Evolutionary conservation across 2,113 vertebrate species (phyloP).

Genomic region (Podarcis raffonei): DNA sequence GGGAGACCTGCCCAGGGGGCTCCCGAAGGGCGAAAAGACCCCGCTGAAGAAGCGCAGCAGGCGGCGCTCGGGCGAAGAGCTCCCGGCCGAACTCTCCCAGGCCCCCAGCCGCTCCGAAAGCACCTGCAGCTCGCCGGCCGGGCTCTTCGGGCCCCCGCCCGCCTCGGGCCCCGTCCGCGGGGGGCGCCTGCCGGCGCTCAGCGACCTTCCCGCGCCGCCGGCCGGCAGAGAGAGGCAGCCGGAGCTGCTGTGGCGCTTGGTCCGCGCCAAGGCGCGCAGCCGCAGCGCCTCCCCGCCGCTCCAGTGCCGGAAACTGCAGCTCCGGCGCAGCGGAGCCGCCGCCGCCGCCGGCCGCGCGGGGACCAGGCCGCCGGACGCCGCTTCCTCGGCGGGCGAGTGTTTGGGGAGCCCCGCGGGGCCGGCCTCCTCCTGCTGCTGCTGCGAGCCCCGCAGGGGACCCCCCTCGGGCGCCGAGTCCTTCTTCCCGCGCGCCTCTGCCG

Average conservation of each 20-base stretch:
- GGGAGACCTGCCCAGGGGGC: slow-evolving; percentile 72
- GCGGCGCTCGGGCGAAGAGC: slow-evolving; percentile 74
- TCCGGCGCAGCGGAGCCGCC: slow-evolving; percentile 74
- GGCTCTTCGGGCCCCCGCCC: slow-evolving; percentile 86
- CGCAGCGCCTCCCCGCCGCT: slow-evolving; percentile 77
- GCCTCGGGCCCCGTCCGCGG: slow-evolving; percentile 85
- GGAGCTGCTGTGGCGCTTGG: slow-evolving; percentile 72
- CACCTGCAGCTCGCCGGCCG: slow-evolving; percentile 90
- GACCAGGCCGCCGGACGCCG: neutral
- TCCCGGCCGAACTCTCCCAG: slow-evolving; percentile 53
- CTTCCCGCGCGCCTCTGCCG: too few species aligned
- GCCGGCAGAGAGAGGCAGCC: slow-evolving; percentile 48
- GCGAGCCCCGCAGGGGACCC: neutral
- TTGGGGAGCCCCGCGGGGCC: neutral
- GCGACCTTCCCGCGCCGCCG: neutral
- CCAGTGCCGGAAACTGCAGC: slow-evolving; percentile 91
- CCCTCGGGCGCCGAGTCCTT: neutral
- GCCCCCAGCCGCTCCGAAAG: slow-evolving; percentile 78
- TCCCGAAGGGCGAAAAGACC: slow-evolving; percentile 83
- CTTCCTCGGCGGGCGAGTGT: neutral
- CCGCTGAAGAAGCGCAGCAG: slow-evolving; percentile 91
- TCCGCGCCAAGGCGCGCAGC: slow-evolving; percentile 71
- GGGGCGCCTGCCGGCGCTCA: slow-evolving; percentile 69
- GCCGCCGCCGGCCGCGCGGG: neutral
- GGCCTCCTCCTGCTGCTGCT: too few species aligned